Base-by-base conservation (phyloP, 1,140 invertebrate species). In the Drosophila insularis region DNA sequence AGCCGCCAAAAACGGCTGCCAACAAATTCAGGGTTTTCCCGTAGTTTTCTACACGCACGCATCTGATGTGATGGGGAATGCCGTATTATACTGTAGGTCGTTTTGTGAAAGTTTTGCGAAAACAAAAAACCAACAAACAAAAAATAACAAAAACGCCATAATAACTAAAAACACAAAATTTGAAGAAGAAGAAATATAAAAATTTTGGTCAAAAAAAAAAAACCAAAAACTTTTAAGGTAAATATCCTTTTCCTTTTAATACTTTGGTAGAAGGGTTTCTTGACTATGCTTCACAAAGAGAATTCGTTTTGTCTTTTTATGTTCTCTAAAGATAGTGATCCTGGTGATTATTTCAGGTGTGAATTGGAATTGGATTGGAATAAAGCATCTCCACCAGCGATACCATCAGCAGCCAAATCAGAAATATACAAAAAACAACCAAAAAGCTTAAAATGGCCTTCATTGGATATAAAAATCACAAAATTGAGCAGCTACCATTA, bases 391-490 rank as follows among this genome's bases (percentile, higher is more conserved):
- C 46, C 62, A 69, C 46, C 55, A 63, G 70, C 64, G 58, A 31
- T 56, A 67, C 56, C 60, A 66, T 65, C 64, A 54, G 40, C 60
- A 60, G 58, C 63, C 37, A 63, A 59, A 35, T 6, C 17, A 58
- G 19, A 65, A 35, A 70, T 56, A 71, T 69, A 5, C 5, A 27
- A 27, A 0, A 69, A 75, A 70, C 63, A 63, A 82, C 64, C 82
- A 84, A 89, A 87, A 81, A 87, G 77, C 64, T 78, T 73, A 50
- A 87, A 84, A 78, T 84, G 86, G 80, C 84, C 84, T 87, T 87
- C 84, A 87, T 89, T 89, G 84, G 84, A 77, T 68, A 87, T 87
- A 87, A 87, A 86, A 89, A 80, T 80, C 80, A 50, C 71, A 68
- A 87, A 89, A 80, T 80, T 78, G 71, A 85, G 63, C 71, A 61